Base-by-base conservation (phyloP, 2,797 vertebrate species). In the Eulemur albifrons region DNA sequence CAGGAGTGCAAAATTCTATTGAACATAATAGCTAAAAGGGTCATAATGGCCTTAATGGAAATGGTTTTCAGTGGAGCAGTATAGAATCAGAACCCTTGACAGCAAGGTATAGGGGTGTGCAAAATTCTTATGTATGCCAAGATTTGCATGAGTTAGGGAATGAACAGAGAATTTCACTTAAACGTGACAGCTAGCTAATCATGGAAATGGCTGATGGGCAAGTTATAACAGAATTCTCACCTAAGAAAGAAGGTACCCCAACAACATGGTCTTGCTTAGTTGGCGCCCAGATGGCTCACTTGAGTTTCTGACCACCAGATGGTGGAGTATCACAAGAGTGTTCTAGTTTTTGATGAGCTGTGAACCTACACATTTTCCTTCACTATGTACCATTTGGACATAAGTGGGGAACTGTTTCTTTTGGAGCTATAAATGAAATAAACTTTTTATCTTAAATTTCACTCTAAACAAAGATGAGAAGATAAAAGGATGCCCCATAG, bases 231-330 rank as follows among this genome's bases (percentile, higher is more conserved):
- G 52, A 94, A 90, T 63, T 90, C 59, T 95, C 23, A 96, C 90
- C 45, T 65, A 92, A 90, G 48, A 61, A 61, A 40, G 43, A 95
- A 96, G 85, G 65, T 54, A 76, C 40, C 45, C 80, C 45, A 83
- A 48, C 79, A 93, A 75, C 48, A 83, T 40, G 35, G 50, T 80
- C 80, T 92, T 87, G 72, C 57, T 83, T 89, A 76, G 45, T 88
- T 92, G 88, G 35, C 70, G 13, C 76, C 88, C 92, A 92, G 63
- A 90, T 93, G 90, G 73, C 25, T 90, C 67, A 81, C 86, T 86
- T 79, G 92, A 90, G 83, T 70, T 90, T 94, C 67, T 96, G 92
- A 96, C 38, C 93, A 91, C 59, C 90, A 93, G 82, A 94, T 91
- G 61, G 84, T 96, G 40, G 95, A 94, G 65, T 83, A 90, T 88